These are phyloP conservation scores for Hartigia nigra DNA, from an alignment of 2,888 invertebrate species.

Conservation along the genomic window DNA sequence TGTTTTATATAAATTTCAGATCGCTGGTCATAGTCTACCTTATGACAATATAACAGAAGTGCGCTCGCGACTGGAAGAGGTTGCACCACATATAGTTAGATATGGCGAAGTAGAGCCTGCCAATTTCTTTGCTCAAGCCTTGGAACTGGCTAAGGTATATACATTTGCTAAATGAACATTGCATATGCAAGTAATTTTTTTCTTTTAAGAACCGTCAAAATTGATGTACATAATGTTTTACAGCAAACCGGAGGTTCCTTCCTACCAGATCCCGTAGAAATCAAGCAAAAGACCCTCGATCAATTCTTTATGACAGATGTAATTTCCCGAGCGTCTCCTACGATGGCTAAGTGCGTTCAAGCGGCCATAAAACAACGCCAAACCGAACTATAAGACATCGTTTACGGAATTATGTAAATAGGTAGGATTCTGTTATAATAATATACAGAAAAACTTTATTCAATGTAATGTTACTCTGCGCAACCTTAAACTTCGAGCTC, in stretches of 20 bases:
- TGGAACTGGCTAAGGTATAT: slow-evolving; percentile 77
- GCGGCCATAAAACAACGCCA: slow-evolving; percentile 81
- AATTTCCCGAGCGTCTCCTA: slow-evolving; percentile 95
- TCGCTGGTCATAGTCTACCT: slow-evolving; percentile 77
- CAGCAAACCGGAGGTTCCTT: slow-evolving; percentile 47
- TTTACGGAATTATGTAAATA: slow-evolving; percentile 36
- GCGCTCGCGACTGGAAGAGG: slow-evolving; percentile 81
- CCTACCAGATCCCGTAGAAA: slow-evolving; percentile 69
- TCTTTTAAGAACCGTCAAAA: neutral
- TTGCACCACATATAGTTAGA: slow-evolving; percentile 89
- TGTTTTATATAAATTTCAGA: slow-evolving; percentile 58
- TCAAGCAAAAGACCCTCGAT: slow-evolving; percentile 81
- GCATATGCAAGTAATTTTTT: neutral
- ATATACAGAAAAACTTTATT: slow-evolving; percentile 23
- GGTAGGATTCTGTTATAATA: slow-evolving; percentile 40
- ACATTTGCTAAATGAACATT: no score
- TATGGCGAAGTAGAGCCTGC: slow-evolving; percentile 88
- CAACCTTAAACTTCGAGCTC: neutral
- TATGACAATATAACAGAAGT: slow-evolving; percentile 90
- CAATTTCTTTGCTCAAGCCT: slow-evolving; percentile 84
- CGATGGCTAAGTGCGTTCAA: slow-evolving; percentile 98
- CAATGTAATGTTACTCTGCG: neutral
- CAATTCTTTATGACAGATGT: slow-evolving; percentile 96
- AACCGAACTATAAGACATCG: slow-evolving; percentile 19
- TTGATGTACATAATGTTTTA: slow-evolving; percentile 2